Base-by-base conservation (phyloP, 2,797 vertebrate species). In the Chaunax sp. region DNA sequence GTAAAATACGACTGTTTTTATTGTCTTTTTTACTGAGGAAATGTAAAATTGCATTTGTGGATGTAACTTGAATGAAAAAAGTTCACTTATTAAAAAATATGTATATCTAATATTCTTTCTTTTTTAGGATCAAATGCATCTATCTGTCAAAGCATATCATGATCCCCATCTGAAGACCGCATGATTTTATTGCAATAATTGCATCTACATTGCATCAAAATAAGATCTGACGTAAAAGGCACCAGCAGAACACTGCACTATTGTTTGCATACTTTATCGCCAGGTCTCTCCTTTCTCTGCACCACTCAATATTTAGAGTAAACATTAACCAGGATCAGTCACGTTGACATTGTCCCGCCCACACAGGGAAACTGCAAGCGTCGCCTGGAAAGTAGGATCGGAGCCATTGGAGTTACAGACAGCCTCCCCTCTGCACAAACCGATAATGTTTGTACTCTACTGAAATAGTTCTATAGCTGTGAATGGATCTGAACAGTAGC, bases 271-370 rank as follows among this genome's bases (percentile, higher is more conserved):
- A 45, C 46, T 76, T 83, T 75, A 80, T 82, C 77, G 35, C 2
- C 47, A 64, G 40, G 47, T 54, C 62, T 54, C 62, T 59, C 45
- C 19, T 64, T 53, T 49, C 23, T 54, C 69, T 78, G 15, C 33
- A 44, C 5, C 37, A 10, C 69, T 65, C 69, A 73, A 43, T 79
- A 75, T 87, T 77, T 76, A 47, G 33, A 54, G 74, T 91, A 91
- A 93, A 93, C 86, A 93, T 92, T 92, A 92, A 92, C 90, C 71
- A 83, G 52, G 66, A 77, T 19, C 65, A 12, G 70, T 62, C 69
- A 50, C 70, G 69, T 70, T 75, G 20, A 26, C 59, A 63, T 45
- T 28, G 58, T 46, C 57, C 49, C 38, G 65, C 25, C 69, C 55
- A 72, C 58, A 75, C 46, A 72, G n/a, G 57, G n/a, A 30, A 38